These are phyloP conservation scores for Vesta saturnalis DNA, from an alignment of 2,888 invertebrate genomes.

Conservation along the genomic window DNA sequence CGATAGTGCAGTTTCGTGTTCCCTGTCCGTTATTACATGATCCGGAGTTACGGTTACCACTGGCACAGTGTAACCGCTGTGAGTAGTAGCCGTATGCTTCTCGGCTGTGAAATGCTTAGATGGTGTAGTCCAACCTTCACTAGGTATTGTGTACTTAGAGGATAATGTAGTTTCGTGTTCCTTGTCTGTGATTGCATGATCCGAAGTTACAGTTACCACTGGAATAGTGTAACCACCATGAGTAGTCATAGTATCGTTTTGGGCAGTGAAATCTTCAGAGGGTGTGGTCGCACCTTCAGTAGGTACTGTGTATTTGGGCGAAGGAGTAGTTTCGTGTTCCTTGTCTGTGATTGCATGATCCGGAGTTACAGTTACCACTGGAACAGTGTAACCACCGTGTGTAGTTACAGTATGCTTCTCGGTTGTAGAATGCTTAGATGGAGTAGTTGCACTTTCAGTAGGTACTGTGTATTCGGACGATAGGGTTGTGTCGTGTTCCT, in stretches of 20 bases:
- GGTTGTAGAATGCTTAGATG: neutral
- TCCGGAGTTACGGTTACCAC: neutral
- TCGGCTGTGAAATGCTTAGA: neutral
- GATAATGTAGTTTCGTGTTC: neutral
- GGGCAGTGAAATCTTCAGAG: neutral
- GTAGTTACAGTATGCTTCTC: neutral
- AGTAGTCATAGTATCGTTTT: neutral
- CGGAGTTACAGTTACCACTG: slow-evolving; percentile 1
- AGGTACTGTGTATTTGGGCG: neutral
- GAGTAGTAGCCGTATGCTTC: neutral
- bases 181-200: neutral
- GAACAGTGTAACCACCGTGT: neutral
- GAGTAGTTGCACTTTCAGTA: neutral
- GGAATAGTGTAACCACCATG: slow-evolving; percentile 3
- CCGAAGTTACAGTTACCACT: neutral
- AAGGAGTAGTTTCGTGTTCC: neutral
- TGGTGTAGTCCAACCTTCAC: neutral
- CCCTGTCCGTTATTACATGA: neutral
- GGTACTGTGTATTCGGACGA: neutral
- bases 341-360: slow-evolving; percentile 6
- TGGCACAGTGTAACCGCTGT: neutral
- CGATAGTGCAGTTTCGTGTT: neutral
- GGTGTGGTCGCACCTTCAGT: neutral
- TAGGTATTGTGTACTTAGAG: neutral
- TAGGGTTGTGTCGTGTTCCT: neutral